These are phyloP conservation scores for Carposina sasakii DNA, from an alignment of 1,140 invertebrate genomes.

Conservation along the genomic window DNA sequence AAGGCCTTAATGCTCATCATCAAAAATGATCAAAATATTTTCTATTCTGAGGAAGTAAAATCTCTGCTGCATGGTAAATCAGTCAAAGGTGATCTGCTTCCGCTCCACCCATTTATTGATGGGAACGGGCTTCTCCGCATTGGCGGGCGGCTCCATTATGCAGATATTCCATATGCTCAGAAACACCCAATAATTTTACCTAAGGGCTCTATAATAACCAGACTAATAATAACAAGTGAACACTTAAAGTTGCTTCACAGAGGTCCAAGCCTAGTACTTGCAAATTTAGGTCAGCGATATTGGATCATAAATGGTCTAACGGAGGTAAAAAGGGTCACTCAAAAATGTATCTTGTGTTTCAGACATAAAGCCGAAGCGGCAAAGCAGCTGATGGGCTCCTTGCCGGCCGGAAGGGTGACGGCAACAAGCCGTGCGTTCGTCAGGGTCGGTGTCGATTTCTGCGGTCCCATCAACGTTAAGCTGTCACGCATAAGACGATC, in stretches of 20 bases:
- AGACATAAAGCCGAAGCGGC: background rate
- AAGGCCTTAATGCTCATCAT: background rate
- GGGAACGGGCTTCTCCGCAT: constrained; percentile 30
- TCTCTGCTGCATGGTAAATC: background rate
- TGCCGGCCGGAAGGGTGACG: background rate
- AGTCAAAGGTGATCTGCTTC: background rate
- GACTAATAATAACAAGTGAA: constrained; percentile 25
- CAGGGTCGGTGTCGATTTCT: background rate
- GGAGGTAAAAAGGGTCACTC: background rate
- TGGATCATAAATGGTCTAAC: constrained; percentile 19
- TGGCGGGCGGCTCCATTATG: constrained; percentile 28
- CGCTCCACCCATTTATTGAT: constrained; percentile 21
- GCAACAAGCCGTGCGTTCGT: background rate
- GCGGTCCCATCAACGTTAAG: background rate
- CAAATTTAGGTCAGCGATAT: constrained; percentile 9
- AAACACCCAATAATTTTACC: constrained; percentile 35
- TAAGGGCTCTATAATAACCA: constrained; percentile 19
- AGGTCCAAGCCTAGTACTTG: constrained; percentile 12
- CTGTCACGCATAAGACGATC: background rate
- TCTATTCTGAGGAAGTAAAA: background rate
- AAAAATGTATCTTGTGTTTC: background rate
- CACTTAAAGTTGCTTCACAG: constrained; percentile 24
- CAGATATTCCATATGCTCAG: constrained; percentile 15
- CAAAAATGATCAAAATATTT: background rate
- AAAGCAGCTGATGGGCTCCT: background rate